Percentiles rank a stretch among this genome's conserved stretches.
phyloP scores from a whole-genome alignment of 92 coral and sea anemone species.

The Pocillopora grandis region DNA sequence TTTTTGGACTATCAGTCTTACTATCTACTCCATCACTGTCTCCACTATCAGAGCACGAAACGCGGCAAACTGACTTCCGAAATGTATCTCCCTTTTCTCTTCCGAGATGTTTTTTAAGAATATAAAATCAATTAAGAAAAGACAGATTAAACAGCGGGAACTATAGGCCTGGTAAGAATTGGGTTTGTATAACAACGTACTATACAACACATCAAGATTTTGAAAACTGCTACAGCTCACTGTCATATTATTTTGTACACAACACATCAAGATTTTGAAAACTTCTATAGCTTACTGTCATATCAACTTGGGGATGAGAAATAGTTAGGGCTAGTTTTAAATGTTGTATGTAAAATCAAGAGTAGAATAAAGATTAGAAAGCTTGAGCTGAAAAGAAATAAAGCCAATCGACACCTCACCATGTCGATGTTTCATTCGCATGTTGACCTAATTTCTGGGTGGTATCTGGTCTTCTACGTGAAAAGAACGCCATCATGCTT shows the following conservation, averaged over 20 bases:
- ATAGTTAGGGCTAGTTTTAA: background rate
- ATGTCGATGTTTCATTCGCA: conserved; percentile 37
- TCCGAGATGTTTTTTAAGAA: background rate
- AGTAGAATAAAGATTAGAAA: background rate
- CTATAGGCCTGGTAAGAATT: background rate
- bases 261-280: no score
- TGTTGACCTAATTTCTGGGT: conserved; percentile 6
- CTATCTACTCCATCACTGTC: conserved; percentile 1
- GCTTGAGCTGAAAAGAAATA: background rate
- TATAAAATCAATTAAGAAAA: background rate
- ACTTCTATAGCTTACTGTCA: background rate
- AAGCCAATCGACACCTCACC: conserved; percentile 1
- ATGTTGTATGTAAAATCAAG: background rate
- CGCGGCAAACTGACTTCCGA: conserved; percentile 39
- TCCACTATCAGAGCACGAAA: conserved; percentile 23
- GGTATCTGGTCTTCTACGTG: background rate
- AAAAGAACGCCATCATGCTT: conserved; percentile 3
- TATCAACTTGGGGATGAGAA: no score
- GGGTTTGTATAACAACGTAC: no score
- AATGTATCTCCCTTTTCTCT: conserved; percentile 37
- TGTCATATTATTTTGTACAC: no score
- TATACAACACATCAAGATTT: no score
- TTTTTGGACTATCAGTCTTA: conserved; percentile 7
- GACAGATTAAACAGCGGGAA: background rate
- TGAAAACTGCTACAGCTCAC: no score